Percentiles rank a stretch among this genome's conserved stretches.
Conservation (phyloP, 2,113 vertebrate genomes). For the Ranitomeya variabilis region DNA sequence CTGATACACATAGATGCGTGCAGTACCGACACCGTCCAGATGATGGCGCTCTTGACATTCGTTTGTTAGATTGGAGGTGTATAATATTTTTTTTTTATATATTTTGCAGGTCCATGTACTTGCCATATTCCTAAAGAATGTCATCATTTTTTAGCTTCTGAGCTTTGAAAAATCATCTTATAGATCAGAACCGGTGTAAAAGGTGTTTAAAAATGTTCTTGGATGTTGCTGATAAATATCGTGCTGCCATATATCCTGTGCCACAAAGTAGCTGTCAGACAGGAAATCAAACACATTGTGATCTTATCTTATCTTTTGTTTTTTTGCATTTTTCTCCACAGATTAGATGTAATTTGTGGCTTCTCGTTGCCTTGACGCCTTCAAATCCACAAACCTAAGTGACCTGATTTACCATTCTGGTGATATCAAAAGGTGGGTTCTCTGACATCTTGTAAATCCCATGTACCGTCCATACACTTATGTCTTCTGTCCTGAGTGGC, state of each 20-base stretch:
- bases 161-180: neutral
- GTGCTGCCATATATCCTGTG: too few species aligned
- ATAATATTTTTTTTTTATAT: neutral
- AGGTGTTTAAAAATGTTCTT: too few species aligned
- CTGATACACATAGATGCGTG: neutral
- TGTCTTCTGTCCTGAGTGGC: neutral
- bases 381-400: neutral
- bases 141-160: neutral
- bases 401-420: slow-evolving; percentile 1
- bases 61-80: neutral
- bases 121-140: neutral
- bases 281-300: too few species aligned
- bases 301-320: neutral
- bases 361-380: neutral
- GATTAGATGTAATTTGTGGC: neutral
- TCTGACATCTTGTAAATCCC: neutral
- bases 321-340: neutral
- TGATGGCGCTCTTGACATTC: neutral
- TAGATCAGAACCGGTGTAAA: too few species aligned
- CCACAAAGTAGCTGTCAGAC: too few species aligned
- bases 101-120: neutral
- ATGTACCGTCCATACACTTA: neutral
- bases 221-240: too few species aligned
- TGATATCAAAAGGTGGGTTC: slow-evolving; percentile 12
- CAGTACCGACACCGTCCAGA: neutral